Evolutionary conservation across 2,888 invertebrate species (phyloP).

Genomic region (Amorpha juglandis): DNA sequence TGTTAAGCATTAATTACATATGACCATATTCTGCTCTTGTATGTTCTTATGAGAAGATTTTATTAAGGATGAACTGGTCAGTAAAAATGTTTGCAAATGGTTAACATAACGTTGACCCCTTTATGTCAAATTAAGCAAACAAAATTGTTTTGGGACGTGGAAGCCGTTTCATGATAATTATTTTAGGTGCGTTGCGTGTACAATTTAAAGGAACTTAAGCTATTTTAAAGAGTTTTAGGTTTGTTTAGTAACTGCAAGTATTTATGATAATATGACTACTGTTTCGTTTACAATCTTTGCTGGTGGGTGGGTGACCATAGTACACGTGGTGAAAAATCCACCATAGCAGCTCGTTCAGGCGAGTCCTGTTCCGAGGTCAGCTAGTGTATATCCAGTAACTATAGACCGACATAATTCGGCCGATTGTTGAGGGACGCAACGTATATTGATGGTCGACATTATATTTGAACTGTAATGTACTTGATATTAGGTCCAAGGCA

Average conservation of each 20-base stretch:
- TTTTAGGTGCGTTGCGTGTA: constrained; percentile 20
- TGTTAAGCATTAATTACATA: background rate
- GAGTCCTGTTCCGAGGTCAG: too few relatives aligned
- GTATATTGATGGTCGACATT: too few relatives aligned
- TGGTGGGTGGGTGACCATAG: too few relatives aligned
- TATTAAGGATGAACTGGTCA: constrained; percentile 9
- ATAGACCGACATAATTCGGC: too few relatives aligned
- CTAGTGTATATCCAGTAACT: too few relatives aligned
- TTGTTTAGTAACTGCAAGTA: too few relatives aligned
- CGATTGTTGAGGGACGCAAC: too few relatives aligned
- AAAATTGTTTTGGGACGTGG: constrained; percentile 26
- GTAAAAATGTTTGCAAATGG: constrained; percentile 6
- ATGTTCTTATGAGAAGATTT: background rate
- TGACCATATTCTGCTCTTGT: background rate
- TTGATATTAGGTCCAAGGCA: too few relatives aligned
- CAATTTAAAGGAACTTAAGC: constrained; percentile 11
- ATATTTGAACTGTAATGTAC: too few relatives aligned
- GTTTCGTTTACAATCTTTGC: background rate
- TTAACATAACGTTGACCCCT: constrained; percentile 21
- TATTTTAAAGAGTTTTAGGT: constrained; percentile 9
- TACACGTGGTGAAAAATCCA: too few relatives aligned
- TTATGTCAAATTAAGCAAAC: constrained; percentile 27
- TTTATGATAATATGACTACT: background rate
- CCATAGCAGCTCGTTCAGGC: too few relatives aligned
- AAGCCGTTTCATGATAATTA: constrained; percentile 22